phyloP scores from a whole-genome alignment of 2,888 invertebrate species.

The Drosophila birchii region DNA sequence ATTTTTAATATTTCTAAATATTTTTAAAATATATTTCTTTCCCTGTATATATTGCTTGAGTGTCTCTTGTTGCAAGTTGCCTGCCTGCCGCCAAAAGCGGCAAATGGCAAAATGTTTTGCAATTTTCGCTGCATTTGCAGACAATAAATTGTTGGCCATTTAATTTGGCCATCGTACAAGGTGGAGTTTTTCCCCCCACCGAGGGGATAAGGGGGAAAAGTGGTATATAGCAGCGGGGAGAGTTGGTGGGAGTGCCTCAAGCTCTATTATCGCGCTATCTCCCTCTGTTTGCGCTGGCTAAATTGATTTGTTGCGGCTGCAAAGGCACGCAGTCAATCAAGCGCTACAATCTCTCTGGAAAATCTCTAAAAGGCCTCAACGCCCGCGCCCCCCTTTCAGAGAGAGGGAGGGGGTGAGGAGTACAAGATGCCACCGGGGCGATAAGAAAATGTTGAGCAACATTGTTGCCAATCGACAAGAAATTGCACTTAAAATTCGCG shows the following conservation, averaged over 20 bases:
- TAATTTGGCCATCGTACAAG: slow-evolving; percentile 59
- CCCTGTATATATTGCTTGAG: slow-evolving; percentile 22
- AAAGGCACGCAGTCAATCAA: slow-evolving; percentile 75
- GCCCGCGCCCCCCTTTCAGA: slow-evolving; percentile 2
- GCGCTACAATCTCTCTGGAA: slow-evolving; percentile 59
- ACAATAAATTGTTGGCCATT: slow-evolving; percentile 67
- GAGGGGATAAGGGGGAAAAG: neutral
- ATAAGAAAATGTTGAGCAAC: slow-evolving; percentile 60
- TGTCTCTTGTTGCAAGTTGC: slow-evolving; percentile 29
- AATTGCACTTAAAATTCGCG: slow-evolving; percentile 75
- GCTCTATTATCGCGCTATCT: slow-evolving; percentile 40
- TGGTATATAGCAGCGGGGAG: neutral
- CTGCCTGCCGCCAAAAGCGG: slow-evolving; percentile 41
- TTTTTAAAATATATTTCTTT: neutral
- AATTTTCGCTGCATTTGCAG: slow-evolving; percentile 63
- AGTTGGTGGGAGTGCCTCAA: slow-evolving; percentile 38
- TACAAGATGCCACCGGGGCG: slow-evolving; percentile 49
- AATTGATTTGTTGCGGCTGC: slow-evolving; percentile 78
- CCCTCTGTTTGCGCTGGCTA: slow-evolving; percentile 56
- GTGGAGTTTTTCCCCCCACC: slow-evolving; percentile 20
- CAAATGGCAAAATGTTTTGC: slow-evolving; percentile 56
- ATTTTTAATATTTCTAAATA: too few relatives aligned
- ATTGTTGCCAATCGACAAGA: slow-evolving; percentile 64
- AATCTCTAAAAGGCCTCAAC: slow-evolving; percentile 34
- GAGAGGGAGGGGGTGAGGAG: neutral